phyloP scores from a whole-genome alignment of 2,113 vertebrate genomes.

The Rhineura floridana region DNA sequence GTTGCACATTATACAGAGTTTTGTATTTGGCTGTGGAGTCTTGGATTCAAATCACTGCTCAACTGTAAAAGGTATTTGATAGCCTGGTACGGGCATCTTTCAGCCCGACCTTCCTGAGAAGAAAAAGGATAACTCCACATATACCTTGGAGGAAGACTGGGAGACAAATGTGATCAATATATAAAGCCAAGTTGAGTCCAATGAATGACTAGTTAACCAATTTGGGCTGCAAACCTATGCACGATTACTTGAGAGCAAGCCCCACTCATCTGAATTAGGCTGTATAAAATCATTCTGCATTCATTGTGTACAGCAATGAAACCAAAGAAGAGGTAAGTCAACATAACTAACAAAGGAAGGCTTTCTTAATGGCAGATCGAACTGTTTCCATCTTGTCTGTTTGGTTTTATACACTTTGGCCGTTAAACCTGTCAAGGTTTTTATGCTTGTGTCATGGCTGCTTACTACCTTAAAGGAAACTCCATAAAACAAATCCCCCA shows the following conservation, averaged over 20 bases:
- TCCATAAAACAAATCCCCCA: conserved; percentile 28
- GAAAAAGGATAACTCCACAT: not conserved
- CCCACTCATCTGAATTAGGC: not conserved
- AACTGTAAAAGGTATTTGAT: not conserved
- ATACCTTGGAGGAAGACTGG: not conserved
- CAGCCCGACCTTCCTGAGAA: not conserved
- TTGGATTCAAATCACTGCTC: not conserved
- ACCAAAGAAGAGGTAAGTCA: not conserved
- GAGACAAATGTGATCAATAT: not conserved
- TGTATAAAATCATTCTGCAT: not conserved
- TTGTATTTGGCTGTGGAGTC: not conserved
- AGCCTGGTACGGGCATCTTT: not conserved
- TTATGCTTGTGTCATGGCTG: not conserved
- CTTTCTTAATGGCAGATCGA: conserved; percentile 4
- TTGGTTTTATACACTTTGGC: not conserved
- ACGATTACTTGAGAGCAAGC: not conserved
- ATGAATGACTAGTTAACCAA: not conserved
- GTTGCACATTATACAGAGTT: not conserved
- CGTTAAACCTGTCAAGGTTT: not conserved
- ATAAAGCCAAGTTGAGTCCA: not conserved
- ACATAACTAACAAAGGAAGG: not conserved
- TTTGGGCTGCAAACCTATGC: not conserved
- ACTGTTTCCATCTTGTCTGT: not conserved
- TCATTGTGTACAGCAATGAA: not conserved
- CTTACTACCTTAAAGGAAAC: fast-evolving